Evolutionary conservation across 2,888 invertebrate genomes (phyloP), one percentile per base, ranked within the genome.

Genomic region (Epinotia nisella): DNA sequence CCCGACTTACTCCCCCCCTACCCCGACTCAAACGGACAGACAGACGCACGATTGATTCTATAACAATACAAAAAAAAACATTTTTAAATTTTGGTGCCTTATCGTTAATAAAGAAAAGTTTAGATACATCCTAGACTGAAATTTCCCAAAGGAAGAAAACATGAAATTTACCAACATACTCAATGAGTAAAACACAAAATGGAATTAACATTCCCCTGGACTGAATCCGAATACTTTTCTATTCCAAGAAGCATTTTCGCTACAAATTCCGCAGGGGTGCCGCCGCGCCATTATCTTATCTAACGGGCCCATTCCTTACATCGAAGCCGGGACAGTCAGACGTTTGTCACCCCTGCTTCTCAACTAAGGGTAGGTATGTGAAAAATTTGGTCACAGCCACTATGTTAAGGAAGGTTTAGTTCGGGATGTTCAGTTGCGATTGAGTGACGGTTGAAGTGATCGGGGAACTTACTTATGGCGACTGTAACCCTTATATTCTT

Each of bases 281-380:
- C 79, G 80, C 75, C 79, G 80, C 75, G 76, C 82, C 80, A 82
- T 84, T 85, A 84, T 80, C 88, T 88, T 87, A 87, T 87, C 87
- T 87, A 87, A 87, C 86, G 78, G 82, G 79, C 72, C 81, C 88
- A 88, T 89, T 86, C 83, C 85, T 88, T 85, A 89, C 86, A 84
- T 83, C 84, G 86, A 81, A 81, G 81, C 78, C 78, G 79, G 79
- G 86, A 85, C 85, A 82, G 83, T 66, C 49, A 75, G 51, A 74
- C 83, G 86, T 87, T 87, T 84, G 84, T 87, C 86, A 84, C 76
- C 66, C 61, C 39, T 71, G 39, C 29, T 56, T 29, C 60, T 13
- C 11, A 21, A 66, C 35, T 41, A 24, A 59, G 69, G 68, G 51
- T 68, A 51, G 67, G 62, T 58, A 73, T 69, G 68, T 69, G 62